Evolutionary conservation across 2,888 invertebrate species (phyloP).

Genomic region (Priocnemis perturbator): DNA sequence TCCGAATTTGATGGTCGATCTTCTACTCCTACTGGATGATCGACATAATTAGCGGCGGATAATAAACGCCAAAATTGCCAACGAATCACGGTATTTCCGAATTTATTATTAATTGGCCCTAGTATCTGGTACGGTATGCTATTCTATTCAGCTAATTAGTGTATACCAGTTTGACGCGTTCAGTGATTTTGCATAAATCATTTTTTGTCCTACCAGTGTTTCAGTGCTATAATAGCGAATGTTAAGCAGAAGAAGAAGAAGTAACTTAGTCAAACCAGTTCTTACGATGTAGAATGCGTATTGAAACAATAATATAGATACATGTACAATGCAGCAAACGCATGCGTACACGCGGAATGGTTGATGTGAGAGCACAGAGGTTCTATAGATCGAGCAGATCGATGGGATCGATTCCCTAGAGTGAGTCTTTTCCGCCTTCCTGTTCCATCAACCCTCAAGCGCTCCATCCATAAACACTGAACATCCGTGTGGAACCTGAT

Average conservation of each 20-base stretch:
- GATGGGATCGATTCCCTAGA: slow-evolving; percentile 66
- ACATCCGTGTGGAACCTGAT: slow-evolving; percentile 6
- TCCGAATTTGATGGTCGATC: slow-evolving; percentile 35
- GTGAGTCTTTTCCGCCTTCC: slow-evolving; percentile 66
- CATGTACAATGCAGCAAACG: neutral
- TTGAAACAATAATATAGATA: too few relatives aligned
- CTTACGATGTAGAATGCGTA: too few relatives aligned
- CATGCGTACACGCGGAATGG: slow-evolving; percentile 32
- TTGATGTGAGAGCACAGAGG: slow-evolving; percentile 69
- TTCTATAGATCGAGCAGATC: slow-evolving; percentile 66
- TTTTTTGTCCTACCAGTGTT: too few relatives aligned
- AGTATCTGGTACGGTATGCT: too few relatives aligned
- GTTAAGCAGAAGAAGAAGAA: too few relatives aligned
- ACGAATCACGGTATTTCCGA: slow-evolving; percentile 16
- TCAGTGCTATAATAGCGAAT: too few relatives aligned
- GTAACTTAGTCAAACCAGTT: too few relatives aligned
- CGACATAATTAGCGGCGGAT: slow-evolving; percentile 24
- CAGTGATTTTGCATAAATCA: too few relatives aligned
- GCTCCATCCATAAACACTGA: neutral
- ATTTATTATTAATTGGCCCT: too few relatives aligned
- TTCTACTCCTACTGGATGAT: slow-evolving; percentile 17
- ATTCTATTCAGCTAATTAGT: too few relatives aligned
- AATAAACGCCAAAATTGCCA: too few relatives aligned
- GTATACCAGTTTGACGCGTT: too few relatives aligned
- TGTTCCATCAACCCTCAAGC: slow-evolving; percentile 57